A percentile compares a stretch with the other conserved stretches of the same genome.
phyloP scores from a whole-genome alignment of 2,113 vertebrate species.

The Sclerurus mexicanus region DNA sequence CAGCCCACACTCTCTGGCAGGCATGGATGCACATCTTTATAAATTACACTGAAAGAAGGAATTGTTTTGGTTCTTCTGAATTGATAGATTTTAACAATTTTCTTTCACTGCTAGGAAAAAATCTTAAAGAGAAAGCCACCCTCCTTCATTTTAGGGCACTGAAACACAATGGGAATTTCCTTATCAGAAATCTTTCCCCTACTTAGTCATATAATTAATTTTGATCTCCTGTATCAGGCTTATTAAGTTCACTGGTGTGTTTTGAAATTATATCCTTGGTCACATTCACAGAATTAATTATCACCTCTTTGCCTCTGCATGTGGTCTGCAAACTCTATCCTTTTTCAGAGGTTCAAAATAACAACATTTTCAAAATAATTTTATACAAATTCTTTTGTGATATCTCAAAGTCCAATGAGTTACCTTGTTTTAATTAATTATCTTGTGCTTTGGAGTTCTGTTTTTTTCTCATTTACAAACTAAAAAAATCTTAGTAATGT shows the following conservation, averaged over 20 bases:
- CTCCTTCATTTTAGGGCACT: background rate
- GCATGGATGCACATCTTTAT: background rate
- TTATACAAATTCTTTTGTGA: background rate
- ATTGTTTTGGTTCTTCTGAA: background rate
- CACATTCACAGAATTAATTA: constrained; percentile 20
- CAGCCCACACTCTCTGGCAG: background rate
- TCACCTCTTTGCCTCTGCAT: background rate
- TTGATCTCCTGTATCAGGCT: background rate
- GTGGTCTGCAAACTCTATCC: background rate
- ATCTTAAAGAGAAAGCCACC: background rate
- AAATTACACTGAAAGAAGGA: background rate
- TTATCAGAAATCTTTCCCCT: background rate
- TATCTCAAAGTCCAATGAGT: background rate
- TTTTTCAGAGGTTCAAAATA: background rate
- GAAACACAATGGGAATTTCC: background rate
- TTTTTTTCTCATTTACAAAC: background rate
- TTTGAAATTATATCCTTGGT: constrained; percentile 26
- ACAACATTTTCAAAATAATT: background rate
- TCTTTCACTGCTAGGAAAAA: background rate
- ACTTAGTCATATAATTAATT: constrained; percentile 7
- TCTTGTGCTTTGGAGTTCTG: background rate
- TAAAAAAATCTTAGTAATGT: background rate
- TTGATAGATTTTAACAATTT: background rate
- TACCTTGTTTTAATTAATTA: background rate
- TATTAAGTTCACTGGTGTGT: constrained; percentile 14